These are phyloP conservation scores for Callithrix jacchus DNA, from an alignment of 2,113 vertebrate species.

Conservation along the genomic window DNA sequence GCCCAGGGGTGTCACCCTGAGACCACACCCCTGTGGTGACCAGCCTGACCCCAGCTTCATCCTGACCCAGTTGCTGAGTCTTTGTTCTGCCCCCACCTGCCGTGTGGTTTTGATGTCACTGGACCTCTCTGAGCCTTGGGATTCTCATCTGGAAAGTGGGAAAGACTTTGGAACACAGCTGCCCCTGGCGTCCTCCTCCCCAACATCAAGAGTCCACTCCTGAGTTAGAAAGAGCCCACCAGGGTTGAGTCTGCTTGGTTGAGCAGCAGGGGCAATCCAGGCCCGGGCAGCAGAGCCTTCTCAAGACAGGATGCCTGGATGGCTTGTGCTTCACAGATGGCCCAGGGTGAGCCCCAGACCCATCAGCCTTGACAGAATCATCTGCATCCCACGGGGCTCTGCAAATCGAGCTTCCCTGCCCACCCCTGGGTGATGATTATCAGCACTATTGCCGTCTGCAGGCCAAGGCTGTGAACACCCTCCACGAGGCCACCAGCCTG, in stretches of 20 bases:
- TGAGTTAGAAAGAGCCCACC: neutral
- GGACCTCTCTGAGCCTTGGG: neutral
- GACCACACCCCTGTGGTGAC: neutral
- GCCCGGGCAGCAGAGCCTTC: neutral
- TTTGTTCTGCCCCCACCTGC: neutral
- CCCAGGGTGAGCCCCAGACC: neutral
- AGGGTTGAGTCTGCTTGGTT: neutral
- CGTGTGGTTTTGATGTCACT: neutral
- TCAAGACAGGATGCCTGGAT: neutral
- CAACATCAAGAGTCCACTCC: neutral
- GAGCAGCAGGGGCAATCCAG: neutral
- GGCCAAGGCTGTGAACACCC: neutral
- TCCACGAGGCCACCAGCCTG: neutral
- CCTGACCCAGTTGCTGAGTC: neutral
- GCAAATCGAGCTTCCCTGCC: neutral
- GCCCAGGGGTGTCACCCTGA: neutral
- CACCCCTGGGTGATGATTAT: neutral
- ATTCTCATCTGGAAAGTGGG: neutral
- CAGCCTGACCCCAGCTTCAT: neutral
- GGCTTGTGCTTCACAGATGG: accelerated
- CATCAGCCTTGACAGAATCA: neutral
- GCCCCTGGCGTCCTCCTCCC: neutral
- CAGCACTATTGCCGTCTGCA: neutral
- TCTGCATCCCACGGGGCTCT: neutral
- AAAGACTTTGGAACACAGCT: accelerated